Base-by-base conservation (phyloP, 2,113 vertebrate genomes). In the Spizaetus ornatus region DNA sequence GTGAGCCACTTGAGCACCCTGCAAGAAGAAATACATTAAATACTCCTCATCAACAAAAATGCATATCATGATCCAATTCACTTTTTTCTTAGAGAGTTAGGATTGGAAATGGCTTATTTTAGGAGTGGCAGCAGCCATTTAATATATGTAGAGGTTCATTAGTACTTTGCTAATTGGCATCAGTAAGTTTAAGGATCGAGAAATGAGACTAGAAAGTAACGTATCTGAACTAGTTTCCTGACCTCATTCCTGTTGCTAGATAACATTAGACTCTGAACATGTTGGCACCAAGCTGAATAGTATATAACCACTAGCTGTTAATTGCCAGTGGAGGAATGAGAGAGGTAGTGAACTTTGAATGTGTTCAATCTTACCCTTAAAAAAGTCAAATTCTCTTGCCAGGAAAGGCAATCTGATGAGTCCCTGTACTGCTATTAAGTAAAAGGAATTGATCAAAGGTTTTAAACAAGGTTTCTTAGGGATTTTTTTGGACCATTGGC, bases 181-280 rank as follows among this genome's bases (percentile, higher is more conserved):
- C 63, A 31, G 22, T 69, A 81, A 91, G 72, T 86, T 91, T 94
- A 89, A 17, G n/a, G 88, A 94, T 95, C 29, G 89, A 65, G 96
- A 86, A 90, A 93, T 96, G 59, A 95, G 71, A 90, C 85, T 89
- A 81, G 92, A 94, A 96, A 94, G 95, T 96, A 97, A 93, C 5
- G 16, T 70, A 72, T 86, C 91, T 96, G 95, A 93, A 85, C 96
- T 83, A 96, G 74, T 96, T 97, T 97, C 91, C 91, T 97, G 93
- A 97, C 95, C 97, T 98, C 93, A 45, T 97, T 97, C 77, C 61
- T 65, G 31, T 92, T 97, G 91, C 76, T 97, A 78, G 91, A 77
- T 59, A 82, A 81, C 96, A 93, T 95, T 82, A 91, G 83, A 74
- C 84, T 93, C 85, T 63, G 72, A 50, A 96, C 97, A 90, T 27